Evolutionary conservation across 1,140 invertebrate species (phyloP).

Genomic region (Neoseiulus cucumeris): DNA sequence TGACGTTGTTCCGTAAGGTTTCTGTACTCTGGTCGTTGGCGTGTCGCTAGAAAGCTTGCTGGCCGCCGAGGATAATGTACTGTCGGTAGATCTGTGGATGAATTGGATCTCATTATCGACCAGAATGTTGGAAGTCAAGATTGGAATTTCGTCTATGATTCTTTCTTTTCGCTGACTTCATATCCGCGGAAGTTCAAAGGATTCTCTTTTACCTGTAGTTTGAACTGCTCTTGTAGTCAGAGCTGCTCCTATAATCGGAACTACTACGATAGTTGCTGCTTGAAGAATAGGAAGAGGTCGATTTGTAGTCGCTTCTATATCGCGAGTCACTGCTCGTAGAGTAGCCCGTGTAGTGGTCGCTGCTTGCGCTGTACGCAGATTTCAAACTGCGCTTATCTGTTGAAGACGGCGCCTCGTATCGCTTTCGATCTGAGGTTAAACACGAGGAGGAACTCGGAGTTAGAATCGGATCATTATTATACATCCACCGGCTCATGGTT

Average conservation of each 20-base stretch:
- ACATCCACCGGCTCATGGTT: not conserved
- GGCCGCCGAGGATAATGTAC: constrained; percentile 15
- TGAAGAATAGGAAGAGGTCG: not conserved
- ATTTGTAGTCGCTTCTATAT: not conserved
- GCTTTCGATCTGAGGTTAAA: not conserved
- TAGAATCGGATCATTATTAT: not conserved
- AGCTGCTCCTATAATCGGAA: constrained; percentile 10
- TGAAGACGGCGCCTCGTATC: not conserved
- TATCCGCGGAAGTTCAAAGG: too few relatives aligned
- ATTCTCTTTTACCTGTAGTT: not conserved
- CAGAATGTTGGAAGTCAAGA: too few relatives aligned
- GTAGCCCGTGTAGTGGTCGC: not conserved
- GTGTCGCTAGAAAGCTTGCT: constrained; percentile 10
- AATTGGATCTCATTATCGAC: not conserved
- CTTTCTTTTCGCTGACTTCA: too few relatives aligned
- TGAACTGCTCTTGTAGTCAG: constrained; percentile 12
- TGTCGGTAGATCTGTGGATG: not conserved
- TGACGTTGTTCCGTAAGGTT: constrained; percentile 54
- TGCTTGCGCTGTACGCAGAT: not conserved
- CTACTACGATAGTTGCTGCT: constrained; percentile 13
- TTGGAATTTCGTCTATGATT: too few relatives aligned
- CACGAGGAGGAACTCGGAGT: not conserved
- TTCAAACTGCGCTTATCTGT: not conserved
- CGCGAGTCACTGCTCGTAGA: not conserved
- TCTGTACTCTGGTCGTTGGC: constrained; percentile 34